Percentiles rank a stretch among this genome's conserved stretches.
These are phyloP conservation scores for Graphium colonna DNA, from an alignment of 2,888 invertebrate species.

Conservation along the genomic window DNA sequence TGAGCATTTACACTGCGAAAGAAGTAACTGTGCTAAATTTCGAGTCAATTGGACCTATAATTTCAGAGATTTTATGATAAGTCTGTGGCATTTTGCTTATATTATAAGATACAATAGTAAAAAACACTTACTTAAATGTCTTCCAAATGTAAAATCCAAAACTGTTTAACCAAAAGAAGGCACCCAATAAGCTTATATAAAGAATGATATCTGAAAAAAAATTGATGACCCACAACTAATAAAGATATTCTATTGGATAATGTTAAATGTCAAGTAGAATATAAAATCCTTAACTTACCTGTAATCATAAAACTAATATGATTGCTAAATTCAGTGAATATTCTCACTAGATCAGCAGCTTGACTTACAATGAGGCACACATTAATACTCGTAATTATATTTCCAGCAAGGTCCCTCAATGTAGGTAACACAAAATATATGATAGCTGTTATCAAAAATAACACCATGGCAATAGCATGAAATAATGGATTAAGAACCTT, in stretches of 20 bases:
- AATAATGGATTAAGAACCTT: constrained; percentile 88
- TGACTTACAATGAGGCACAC: constrained; percentile 88
- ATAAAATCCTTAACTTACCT: constrained; percentile 73
- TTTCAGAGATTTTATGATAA: no score
- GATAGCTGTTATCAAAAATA: constrained; percentile 86
- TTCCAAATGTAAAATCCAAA: constrained; percentile 94
- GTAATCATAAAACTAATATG: constrained; percentile 90
- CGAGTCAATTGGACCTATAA: no score
- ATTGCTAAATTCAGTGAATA: constrained; percentile 89
- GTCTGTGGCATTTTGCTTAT: no score
- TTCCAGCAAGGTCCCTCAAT: constrained; percentile 89
- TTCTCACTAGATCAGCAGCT: constrained; percentile 87
- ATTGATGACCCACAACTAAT: no score
- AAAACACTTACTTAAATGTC: constrained; percentile 89
- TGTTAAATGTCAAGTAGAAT: no score
- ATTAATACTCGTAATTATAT: constrained; percentile 90
- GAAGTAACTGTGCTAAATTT: no score
- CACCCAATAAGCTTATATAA: constrained; percentile 87
- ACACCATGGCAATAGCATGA: constrained; percentile 85
- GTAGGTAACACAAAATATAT: constrained; percentile 92
- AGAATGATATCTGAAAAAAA: constrained; percentile 86
- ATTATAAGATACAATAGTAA: no score
- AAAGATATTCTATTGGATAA: no score
- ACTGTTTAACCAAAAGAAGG: constrained; percentile 93
- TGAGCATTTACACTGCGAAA: no score